Evolutionary conservation across 2,797 vertebrate species (phyloP), one percentile per base, ranked within the genome.

Genomic region (Coranthus polyacanthus): DNA sequence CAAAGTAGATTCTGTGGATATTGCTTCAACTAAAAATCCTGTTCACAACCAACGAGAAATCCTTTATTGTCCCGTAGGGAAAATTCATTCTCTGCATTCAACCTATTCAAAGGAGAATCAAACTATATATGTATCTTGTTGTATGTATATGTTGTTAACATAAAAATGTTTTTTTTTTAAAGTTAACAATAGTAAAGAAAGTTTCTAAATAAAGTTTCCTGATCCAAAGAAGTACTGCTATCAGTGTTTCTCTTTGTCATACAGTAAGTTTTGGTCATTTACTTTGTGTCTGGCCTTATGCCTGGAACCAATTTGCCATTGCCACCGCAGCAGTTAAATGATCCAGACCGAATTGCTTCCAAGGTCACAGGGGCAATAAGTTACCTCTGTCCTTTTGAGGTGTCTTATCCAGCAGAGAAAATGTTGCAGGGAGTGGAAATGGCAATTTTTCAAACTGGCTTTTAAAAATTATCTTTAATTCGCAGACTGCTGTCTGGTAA

Each of bases 291-390:
- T 49, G 43, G 56, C 54, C 41, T 50, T 26, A 18, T 66, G 56
- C 38, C 68, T 82, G 70, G 66, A 63, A 79, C 62, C 70, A 76
- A 79, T 79, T 79, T 73, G 24, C 39, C 55, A 18, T 69, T 12
- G 38, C 53, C 61, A 26, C 39, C 6, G n/a, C n/a, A 74, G 72
- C 59, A 58, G 51, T 52, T 62, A 57, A 74, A 47, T 50, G 53
- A 81, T 70, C 50, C 56, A 38, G 65, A 61, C 56, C 49, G 29
- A 62, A 2, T 42, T 51, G 42, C 59, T 58, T 57, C 10, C 13
- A 39, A 50, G 60, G 68, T 81, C 43, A 69, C 41, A 54, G 38
- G 42, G 41, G 39, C 50, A 36, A 26, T 43, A 29, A 50, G 68
- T 72, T 43, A 24, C 17, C 47, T 51, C 43, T 36, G 26, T 22